Percentiles rank a stretch among this genome's conserved stretches.
phyloP scores from a whole-genome alignment of 2,113 vertebrate genomes.

The Terrapene triunguis region DNA sequence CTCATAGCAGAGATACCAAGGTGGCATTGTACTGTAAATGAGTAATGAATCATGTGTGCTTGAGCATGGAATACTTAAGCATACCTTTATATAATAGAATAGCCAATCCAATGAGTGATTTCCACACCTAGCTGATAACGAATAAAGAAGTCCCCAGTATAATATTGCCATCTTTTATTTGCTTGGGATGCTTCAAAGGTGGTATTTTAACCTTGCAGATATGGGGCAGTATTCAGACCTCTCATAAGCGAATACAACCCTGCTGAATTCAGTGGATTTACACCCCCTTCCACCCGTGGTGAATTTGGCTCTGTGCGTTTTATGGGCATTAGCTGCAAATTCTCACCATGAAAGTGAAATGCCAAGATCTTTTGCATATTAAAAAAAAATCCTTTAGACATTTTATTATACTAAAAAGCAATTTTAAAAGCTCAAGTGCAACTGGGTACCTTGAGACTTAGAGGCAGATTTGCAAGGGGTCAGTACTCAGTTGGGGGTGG shows the following conservation, averaged over 20 bases:
- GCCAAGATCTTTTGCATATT: not conserved
- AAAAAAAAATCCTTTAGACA: not conserved
- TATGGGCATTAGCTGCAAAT: not conserved
- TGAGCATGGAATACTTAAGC: not conserved
- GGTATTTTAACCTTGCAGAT: not conserved
- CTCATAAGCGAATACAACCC: not conserved
- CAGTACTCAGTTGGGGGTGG: not conserved
- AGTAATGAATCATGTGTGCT: not conserved
- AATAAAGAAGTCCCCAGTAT: not conserved
- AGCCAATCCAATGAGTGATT: not conserved
- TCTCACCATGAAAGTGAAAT: not conserved
- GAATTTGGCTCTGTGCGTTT: not conserved
- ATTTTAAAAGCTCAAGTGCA: not conserved
- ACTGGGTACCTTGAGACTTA: not conserved
- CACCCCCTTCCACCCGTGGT: not conserved
- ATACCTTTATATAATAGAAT: not conserved
- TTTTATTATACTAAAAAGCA: not conserved
- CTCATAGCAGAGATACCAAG: not conserved
- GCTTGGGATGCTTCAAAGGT: not conserved
- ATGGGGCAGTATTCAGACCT: not conserved
- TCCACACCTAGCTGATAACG: not conserved
- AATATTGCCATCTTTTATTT: not conserved
- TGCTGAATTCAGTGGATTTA: not conserved
- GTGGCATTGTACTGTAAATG: fast-evolving
- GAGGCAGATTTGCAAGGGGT: not conserved